Evolutionary conservation across 2,113 vertebrate species (phyloP), one percentile per base, ranked within the genome.

Genomic region (Pogona vitticeps): DNA sequence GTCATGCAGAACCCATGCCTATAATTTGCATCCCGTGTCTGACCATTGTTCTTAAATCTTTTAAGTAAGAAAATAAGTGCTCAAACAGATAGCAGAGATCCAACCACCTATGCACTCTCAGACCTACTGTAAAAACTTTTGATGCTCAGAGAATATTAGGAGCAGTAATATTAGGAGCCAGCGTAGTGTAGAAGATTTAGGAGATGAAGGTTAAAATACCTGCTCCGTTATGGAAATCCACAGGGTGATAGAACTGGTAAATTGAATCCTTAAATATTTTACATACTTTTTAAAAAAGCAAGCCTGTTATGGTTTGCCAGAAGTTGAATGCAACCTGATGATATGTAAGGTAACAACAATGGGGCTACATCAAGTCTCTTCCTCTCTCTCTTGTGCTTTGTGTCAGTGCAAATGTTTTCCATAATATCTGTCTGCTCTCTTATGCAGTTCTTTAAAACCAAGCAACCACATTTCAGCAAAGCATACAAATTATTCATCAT

Each of bases 391-490:
- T n/a, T n/a, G 28, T 42, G 6, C 17, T 72, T 71, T 31, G 21
- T 40, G 3, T 15, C 26, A 40, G 3, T 31, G 5, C 33, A 42
- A 75, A 18, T 36, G 31, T 40, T 4, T 68, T 68, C 33, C 46
- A 33, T 36, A 67, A 8, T 83, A 7, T 0, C 1, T 33, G 84
- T 23, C 15, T 81, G 28, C 31, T 77, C 91, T 89, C 84, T 86
- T 61, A 33, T 78, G 72, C 1, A 14, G 40, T 88, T 93, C 76
- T 89, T 89, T 85, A 90, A 86, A 85, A 71, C 4, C 33, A 14
- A 87, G 9, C 90, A 89, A 89, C 86, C 38, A 56, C 6, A 8
- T 56, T 56, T 52, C 18, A 33, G 68, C 15, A 81, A n/a, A 46
- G 28, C 38, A n/a, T 21, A n/a, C 38, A 67, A 76, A 21, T 28